Conservation (phyloP, 2,113 vertebrate species). For the Todiramphus saurophagus region DNA sequence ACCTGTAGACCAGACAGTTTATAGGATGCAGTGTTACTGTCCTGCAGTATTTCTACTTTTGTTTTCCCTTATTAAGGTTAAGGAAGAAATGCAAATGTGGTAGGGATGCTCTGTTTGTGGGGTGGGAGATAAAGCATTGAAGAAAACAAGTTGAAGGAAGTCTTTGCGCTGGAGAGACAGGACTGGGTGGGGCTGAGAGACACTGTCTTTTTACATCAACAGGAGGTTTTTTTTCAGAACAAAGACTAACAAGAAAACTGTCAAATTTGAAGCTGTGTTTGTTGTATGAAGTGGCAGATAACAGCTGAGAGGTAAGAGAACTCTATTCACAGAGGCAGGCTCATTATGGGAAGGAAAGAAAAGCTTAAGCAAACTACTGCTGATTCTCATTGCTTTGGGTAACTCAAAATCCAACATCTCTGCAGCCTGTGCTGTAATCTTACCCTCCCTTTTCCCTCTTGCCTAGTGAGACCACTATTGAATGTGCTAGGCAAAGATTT, state of each 20-base stretch:
- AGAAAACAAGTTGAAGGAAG: not conserved
- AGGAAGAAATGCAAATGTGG: not conserved
- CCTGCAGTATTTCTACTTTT: not conserved
- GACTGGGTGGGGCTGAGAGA: constrained; percentile 10
- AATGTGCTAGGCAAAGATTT: constrained; percentile 25
- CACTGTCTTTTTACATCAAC: constrained; percentile 11
- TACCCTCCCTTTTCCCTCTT: not conserved
- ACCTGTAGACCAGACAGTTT: not conserved
- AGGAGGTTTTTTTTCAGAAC: constrained; percentile 44
- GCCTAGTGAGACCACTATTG: constrained; percentile 1
- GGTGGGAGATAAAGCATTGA: not conserved
- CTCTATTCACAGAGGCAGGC: constrained; percentile 48
- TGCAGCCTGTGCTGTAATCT: not conserved
- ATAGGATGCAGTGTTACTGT: not conserved
- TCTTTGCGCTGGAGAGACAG: not conserved
- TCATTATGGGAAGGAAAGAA: constrained; percentile 69
- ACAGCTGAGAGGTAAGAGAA: constrained; percentile 46
- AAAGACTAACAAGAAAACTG: constrained; percentile 25
- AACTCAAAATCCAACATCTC: constrained; percentile 47
- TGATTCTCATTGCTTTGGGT: constrained; percentile 53
- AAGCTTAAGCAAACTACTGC: constrained; percentile 60
- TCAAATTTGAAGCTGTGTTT: constrained; percentile 52
- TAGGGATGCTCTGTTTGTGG: not conserved
- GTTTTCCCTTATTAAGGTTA: not conserved
- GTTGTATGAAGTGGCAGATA: constrained; percentile 66